phyloP scores from a whole-genome alignment of 1,140 invertebrate species.

The Drosophila tani region DNA sequence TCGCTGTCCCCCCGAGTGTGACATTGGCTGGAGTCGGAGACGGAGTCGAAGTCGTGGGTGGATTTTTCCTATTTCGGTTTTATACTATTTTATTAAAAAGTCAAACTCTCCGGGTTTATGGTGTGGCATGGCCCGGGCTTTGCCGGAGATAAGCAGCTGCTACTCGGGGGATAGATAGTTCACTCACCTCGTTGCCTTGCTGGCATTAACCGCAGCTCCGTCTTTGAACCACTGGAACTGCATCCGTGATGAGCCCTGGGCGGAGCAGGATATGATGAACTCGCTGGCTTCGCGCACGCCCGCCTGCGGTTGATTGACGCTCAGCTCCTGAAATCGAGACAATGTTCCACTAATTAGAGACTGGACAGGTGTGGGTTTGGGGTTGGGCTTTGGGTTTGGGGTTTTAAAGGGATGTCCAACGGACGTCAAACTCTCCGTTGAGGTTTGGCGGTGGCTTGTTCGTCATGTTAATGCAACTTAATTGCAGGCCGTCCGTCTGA shows the following conservation, averaged over 20 bases:
- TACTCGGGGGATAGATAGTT: slow-evolving; percentile 12
- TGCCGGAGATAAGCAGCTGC: slow-evolving; percentile 29
- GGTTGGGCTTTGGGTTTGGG: slow-evolving; percentile 1
- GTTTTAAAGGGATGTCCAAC: slow-evolving; percentile 9
- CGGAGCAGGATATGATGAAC: slow-evolving; percentile 91
- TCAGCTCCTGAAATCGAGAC: slow-evolving; percentile 86
- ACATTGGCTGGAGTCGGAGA: slow-evolving; percentile 23
- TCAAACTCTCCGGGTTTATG: slow-evolving; percentile 12
- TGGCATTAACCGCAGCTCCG: slow-evolving; percentile 90
- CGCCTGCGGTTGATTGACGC: slow-evolving; percentile 87
- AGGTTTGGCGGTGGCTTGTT: slow-evolving; percentile 67
- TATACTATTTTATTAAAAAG: slow-evolving; percentile 63
- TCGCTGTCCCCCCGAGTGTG: slow-evolving; percentile 22
- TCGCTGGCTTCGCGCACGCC: slow-evolving; percentile 90
- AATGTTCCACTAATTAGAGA: slow-evolving; percentile 73
- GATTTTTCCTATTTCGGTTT: slow-evolving; percentile 30
- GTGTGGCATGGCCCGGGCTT: not conserved
- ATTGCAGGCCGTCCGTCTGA: slow-evolving; percentile 63
- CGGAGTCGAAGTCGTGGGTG: not conserved
- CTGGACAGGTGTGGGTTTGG: slow-evolving; percentile 1
- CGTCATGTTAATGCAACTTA: slow-evolving; percentile 75
- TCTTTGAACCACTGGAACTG: slow-evolving; percentile 93
- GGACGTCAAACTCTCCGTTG: slow-evolving; percentile 27
- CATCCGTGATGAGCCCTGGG: slow-evolving; percentile 90
- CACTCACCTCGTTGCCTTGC: slow-evolving; percentile 89